Conservation (phyloP, 2,797 vertebrate genomes). For the Loriculus beryllinus region DNA sequence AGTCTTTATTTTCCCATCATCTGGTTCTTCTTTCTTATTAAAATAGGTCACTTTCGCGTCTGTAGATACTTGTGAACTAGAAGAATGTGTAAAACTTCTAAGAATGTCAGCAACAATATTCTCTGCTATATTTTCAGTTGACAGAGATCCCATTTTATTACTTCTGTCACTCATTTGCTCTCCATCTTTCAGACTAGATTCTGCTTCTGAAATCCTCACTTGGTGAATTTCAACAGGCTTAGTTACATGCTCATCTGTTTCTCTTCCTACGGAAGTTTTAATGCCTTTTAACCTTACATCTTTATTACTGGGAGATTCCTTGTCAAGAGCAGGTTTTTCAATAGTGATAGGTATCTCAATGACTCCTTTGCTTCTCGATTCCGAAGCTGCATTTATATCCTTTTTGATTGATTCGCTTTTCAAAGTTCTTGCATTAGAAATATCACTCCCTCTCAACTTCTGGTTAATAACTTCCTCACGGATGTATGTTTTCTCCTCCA, state of each 20-base stretch:
- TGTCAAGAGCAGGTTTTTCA: neutral
- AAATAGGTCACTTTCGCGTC: constrained; percentile 85
- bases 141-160: neutral
- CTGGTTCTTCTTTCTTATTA: constrained; percentile 80
- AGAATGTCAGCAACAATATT: constrained; percentile 88
- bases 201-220: neutral
- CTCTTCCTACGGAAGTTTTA: neutral
- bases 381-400: neutral
- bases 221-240: neutral
- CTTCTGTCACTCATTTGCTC: neutral
- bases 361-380: neutral
- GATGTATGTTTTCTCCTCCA: constrained; percentile 2
- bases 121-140: constrained; percentile 72
- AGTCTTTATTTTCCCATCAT: constrained; percentile 83
- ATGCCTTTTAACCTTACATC: neutral
- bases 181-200: neutral
- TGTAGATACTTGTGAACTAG: constrained; percentile 74
- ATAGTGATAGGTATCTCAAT: constrained; percentile 59
- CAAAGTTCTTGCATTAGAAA: neutral
- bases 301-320: neutral
- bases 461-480: neutral
- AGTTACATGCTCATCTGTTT: neutral
- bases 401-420: neutral
- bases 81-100: constrained; percentile 85
- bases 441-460: constrained; percentile 62